Evolutionary conservation across 2,113 vertebrate species (phyloP).

Genomic region (Corydoras sp.): DNA sequence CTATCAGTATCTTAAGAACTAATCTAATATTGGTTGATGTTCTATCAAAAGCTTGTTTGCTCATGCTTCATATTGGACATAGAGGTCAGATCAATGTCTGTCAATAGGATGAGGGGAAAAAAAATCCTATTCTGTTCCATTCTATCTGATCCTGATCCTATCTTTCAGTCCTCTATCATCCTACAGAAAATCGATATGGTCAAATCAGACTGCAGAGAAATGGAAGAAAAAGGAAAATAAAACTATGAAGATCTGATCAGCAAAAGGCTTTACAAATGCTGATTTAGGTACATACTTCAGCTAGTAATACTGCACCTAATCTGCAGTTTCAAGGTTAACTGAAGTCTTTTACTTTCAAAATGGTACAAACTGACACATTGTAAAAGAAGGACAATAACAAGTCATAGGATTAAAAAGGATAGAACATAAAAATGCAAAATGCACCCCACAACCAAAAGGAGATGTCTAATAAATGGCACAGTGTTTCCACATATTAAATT

Average conservation of each 20-base stretch:
- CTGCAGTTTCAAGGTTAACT: neutral
- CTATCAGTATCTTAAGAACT: neutral
- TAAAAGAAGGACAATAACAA: neutral
- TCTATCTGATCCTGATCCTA: slow-evolving; percentile 24
- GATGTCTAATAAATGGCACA: neutral
- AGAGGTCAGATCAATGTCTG: slow-evolving; percentile 19
- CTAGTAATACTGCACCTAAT: neutral
- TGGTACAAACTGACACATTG: neutral
- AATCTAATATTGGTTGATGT: neutral
- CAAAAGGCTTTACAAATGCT: neutral
- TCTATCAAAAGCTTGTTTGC: slow-evolving; percentile 11
- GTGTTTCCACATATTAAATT: neutral
- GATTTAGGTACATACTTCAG: neutral
- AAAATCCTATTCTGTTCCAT: slow-evolving; percentile 13
- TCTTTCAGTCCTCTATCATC: slow-evolving; percentile 10
- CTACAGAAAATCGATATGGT: slow-evolving; percentile 22
- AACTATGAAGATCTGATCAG: slow-evolving; percentile 4
- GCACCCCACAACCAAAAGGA: neutral
- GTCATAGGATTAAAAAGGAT: neutral
- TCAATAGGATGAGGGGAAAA: slow-evolving; percentile 13
- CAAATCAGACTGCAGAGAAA: slow-evolving; percentile 7
- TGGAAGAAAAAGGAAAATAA: neutral
- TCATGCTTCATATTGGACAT: slow-evolving; percentile 5
- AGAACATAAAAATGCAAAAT: neutral
- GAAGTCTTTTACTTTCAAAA: neutral